phyloP scores from a whole-genome alignment of 2,113 vertebrate species.

The Azemiops feae region DNA sequence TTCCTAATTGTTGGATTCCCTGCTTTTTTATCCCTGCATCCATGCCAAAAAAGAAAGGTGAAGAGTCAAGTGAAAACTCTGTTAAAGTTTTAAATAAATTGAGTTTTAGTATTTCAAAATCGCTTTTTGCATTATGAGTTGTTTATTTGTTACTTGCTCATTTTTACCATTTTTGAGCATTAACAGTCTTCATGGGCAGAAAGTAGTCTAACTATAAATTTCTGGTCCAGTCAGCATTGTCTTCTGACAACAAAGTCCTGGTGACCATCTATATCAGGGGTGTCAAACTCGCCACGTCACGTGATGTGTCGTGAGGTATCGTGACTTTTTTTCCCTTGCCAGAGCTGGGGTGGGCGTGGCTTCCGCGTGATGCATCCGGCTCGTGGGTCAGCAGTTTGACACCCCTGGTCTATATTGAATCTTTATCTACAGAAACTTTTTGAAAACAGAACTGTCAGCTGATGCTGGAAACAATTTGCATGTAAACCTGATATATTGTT shows the following conservation, averaged over 20 bases:
- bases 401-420: not conserved
- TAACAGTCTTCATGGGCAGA: conserved; percentile 23
- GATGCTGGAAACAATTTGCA: not conserved
- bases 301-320: no score
- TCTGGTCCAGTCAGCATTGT: conserved; percentile 6
- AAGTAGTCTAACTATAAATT: conserved; percentile 42
- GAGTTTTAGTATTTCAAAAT: not conserved
- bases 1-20: not conserved
- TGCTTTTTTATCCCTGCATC: not conserved
- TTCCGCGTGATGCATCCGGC: no score
- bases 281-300: no score
- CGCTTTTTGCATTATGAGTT: not conserved
- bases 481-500: not conserved
- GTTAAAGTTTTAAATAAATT: not conserved
- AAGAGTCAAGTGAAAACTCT: not conserved
- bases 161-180: conserved; percentile 39
- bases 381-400: no score
- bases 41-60: not conserved
- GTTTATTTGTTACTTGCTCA: not conserved
- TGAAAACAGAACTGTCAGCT: not conserved
- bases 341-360: no score
- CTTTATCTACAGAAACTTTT: not conserved
- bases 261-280: not conserved
- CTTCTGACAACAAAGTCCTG: not conserved
- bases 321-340: no score